Evolutionary conservation across 2,797 vertebrate genomes (phyloP), one percentile per base, ranked within the genome.

Genomic region (Decapterus maruadsi): DNA sequence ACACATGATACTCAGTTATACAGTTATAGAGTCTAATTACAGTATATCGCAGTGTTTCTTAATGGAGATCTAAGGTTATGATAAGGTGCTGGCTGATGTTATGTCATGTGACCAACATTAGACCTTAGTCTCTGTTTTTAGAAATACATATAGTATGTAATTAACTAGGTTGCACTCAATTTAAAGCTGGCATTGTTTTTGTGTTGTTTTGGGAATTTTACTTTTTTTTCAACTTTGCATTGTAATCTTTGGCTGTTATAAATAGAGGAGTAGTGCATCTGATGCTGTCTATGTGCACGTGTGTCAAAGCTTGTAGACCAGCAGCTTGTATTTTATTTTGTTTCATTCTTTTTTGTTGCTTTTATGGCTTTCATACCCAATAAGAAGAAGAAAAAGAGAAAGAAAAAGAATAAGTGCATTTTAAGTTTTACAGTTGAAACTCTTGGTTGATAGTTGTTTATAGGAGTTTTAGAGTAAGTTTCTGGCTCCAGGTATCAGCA

Each of bases 1-100:
- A 87, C 83, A 80, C 75, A 62, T 12, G 51, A 89, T 77, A 73
- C 63, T 84, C 81, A 56, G 81, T 77, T 62, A 65, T 43, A 74
- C 50, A 54, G 62, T 45, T 17, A 45, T 84, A 82, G 68, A 84
- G 71, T 78, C 65, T 86, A 60, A 75, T 76, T 78, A n/a, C 3
- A 26, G 1, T 26, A 72, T 66, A 73, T 74, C 42, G 4, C 12
- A 43, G 14, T 77, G 36, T 59, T 29, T 72, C 62, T 85, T 72
- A 74, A 17, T 78, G 69, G 64, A 50, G 36, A 26, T 77, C 16
- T 53, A 53, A 60, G 34, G 42, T 60, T 70, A 31, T 38, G 16
- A 45, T 75, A 36, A 61, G 38, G 16, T 5, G 57, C n/a, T 20
- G 38, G 45, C 31, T 74, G 26, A 64, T 12, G 1, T 43, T 42